Percentiles rank a stretch among this genome's conserved stretches.
These are phyloP conservation scores for Rhea americana DNA, from an alignment of 2,113 vertebrate genomes.

Conservation along the genomic window DNA sequence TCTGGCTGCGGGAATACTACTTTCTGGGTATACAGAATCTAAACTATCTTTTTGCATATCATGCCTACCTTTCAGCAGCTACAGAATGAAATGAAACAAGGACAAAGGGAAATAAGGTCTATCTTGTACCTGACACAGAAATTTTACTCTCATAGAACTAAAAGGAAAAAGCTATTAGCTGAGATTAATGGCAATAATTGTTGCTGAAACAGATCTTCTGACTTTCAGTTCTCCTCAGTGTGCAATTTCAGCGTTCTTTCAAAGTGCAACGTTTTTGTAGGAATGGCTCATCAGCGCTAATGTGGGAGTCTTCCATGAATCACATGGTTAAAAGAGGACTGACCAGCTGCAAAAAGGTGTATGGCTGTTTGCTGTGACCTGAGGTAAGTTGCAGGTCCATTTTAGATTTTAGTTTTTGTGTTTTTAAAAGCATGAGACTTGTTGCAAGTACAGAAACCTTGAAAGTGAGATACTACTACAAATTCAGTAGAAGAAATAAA, in stretches of 20 bases:
- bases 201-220: neutral
- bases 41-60: neutral
- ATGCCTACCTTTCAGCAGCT: neutral
- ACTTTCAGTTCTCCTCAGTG: neutral
- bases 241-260: neutral
- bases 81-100: neutral
- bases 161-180: neutral
- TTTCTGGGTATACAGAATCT: neutral
- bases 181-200: neutral
- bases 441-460: too few relatives aligned
- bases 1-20: neutral
- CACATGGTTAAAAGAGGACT: neutral
- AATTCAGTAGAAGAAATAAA: too few relatives aligned
- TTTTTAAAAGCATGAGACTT: neutral
- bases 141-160: neutral
- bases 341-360: neutral
- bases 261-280: neutral
- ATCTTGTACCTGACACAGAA: neutral
- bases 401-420: neutral
- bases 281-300: rapidly evolving
- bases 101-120: neutral
- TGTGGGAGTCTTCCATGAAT: neutral
- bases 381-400: neutral
- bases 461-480: too few relatives aligned
- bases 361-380: neutral